These are phyloP conservation scores for Pomacea maculata DNA, from an alignment of 1,140 invertebrate genomes.

Conservation along the genomic window DNA sequence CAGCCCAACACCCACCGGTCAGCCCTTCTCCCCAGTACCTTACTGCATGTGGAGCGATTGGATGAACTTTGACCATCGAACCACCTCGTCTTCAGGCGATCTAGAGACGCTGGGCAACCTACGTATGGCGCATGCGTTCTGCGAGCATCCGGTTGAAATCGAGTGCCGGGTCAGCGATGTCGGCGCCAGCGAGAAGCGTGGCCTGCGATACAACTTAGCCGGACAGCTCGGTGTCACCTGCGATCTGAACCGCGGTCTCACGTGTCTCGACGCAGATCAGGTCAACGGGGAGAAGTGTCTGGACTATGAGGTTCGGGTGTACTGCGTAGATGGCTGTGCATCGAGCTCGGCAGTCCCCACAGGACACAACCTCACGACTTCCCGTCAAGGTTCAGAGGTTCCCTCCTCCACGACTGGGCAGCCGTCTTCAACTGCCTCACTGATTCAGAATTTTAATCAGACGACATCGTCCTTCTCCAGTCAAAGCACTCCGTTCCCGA, in stretches of 20 bases:
- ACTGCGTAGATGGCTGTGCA: constrained; percentile 46
- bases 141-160: constrained; percentile 24
- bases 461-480: neutral
- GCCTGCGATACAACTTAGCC: constrained; percentile 21
- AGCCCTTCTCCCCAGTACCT: constrained; percentile 27
- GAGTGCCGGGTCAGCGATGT: constrained; percentile 27
- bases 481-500: too few species aligned
- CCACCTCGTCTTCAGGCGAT: constrained; percentile 33
- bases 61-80: constrained; percentile 42
- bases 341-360: neutral
- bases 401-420: too few species aligned
- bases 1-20: neutral
- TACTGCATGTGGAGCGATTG: constrained; percentile 44
- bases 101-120: constrained; percentile 44
- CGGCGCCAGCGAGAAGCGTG: neutral
- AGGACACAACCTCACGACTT: too few species aligned
- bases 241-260: constrained; percentile 45
- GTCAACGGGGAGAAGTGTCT: constrained; percentile 30
- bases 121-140: constrained; percentile 31
- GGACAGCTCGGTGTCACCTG: constrained; percentile 41
- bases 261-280: constrained; percentile 45
- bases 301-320: constrained; percentile 50
- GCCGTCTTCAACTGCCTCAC: too few species aligned
- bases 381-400: too few species aligned
- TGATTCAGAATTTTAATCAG: too few species aligned